Evolutionary conservation across 2,797 vertebrate species (phyloP).

Genomic region (Darevskia mixta): DNA sequence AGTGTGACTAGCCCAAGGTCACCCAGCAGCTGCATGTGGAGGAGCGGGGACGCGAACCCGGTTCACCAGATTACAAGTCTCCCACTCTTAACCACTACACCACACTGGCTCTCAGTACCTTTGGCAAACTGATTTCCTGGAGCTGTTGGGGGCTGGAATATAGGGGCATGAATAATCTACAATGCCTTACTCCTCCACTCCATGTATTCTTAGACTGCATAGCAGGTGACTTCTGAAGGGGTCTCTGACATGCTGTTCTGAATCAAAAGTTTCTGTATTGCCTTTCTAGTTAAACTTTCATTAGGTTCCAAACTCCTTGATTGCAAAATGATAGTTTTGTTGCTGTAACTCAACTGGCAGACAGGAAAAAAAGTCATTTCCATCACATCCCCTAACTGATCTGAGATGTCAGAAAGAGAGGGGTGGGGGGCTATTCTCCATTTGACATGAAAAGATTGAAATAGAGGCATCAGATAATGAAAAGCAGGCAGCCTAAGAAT

Average conservation of each 20-base stretch:
- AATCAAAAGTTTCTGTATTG: not conserved
- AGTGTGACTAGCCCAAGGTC: no score
- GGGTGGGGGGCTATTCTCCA: not conserved
- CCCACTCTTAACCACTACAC: no score
- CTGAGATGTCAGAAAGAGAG: slow-evolving; percentile 40
- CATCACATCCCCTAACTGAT: slow-evolving; percentile 45
- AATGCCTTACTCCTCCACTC: no score
- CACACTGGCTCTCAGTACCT: no score
- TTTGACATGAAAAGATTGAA: slow-evolving; percentile 54
- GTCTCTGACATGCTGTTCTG: not conserved
- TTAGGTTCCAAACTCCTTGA: slow-evolving; percentile 41
- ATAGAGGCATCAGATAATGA: slow-evolving; percentile 57
- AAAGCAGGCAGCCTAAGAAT: slow-evolving; percentile 66
- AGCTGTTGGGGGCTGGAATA: not conserved
- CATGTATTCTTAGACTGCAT: not conserved
- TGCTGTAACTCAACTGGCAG: slow-evolving; percentile 38
- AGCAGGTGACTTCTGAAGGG: no score
- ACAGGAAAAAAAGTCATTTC: slow-evolving; percentile 41
- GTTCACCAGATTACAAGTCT: no score
- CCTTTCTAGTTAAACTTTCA: slow-evolving; percentile 29
- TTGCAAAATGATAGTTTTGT: slow-evolving; percentile 49
- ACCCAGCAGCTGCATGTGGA: no score
- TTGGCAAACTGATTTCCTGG: no score
- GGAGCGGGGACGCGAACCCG: no score
- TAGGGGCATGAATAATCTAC: not conserved